Conservation (phyloP, 2,888 invertebrate species). For the Diaperis boleti region DNA sequence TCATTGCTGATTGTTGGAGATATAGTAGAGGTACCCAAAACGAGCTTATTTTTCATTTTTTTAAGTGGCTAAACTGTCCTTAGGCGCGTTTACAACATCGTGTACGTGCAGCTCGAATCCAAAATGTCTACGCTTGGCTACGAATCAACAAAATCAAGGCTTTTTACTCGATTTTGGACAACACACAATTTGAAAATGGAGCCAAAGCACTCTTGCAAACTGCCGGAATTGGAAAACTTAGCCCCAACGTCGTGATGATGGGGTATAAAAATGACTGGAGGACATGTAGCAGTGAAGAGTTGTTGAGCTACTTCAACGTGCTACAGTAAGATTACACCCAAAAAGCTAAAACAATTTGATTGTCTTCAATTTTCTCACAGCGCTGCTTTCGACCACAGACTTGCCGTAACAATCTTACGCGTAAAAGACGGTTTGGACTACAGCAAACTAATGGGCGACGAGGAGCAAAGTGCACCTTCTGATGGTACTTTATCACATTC, state of each 20-base stretch:
- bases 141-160: constrained; percentile 86
- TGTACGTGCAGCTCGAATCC: constrained; percentile 57
- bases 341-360: no score
- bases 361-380: no score
- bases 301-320: constrained; percentile 92
- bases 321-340: constrained; percentile 49
- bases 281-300: constrained; percentile 77
- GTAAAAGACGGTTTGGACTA: constrained; percentile 89
- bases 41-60: not conserved
- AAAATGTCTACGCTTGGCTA: constrained; percentile 83
- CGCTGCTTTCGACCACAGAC: constrained; percentile 92
- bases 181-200: constrained; percentile 80
- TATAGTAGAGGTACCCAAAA: constrained; percentile 77
- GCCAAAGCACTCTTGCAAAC: constrained; percentile 88
- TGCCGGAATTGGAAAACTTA: constrained; percentile 90
- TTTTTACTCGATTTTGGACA: constrained; percentile 87
- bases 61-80: constrained; percentile 2
- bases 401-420: constrained; percentile 91
- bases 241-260: constrained; percentile 94
- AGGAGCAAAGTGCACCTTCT: constrained; percentile 56
- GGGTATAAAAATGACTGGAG: constrained; percentile 96
- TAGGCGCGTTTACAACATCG: constrained; percentile 58
- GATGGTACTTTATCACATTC: constrained; percentile 64
- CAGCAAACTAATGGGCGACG: constrained; percentile 65
- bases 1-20: constrained; percentile 93